Evolutionary conservation across 1,140 invertebrate genomes (phyloP), one percentile per base, ranked within the genome.

Genomic region (Listronotus oregonensis): DNA sequence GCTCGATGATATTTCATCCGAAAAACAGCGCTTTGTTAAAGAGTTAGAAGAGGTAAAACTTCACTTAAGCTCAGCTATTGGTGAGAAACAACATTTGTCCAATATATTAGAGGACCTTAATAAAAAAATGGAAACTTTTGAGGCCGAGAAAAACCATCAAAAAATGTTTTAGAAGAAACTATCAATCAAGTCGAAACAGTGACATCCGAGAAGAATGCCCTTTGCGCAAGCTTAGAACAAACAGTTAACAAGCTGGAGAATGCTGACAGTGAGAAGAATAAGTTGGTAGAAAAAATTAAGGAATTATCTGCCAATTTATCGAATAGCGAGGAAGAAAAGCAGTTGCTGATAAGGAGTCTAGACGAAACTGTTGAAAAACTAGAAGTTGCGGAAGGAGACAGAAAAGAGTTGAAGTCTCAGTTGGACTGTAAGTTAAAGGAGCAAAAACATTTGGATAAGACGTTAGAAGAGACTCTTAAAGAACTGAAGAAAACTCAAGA

Each of bases 401-500:
- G 57, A 39, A 18, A 55, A 39, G 32, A 54, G 18, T 15, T 51
- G 6, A 32, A 27, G 8, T 47, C 12, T 42, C 9, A 60, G 7
- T 12, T 37, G 34, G 34, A 37, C 8, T 37, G 34, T 37, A 12
- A 10, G 8, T 2, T 10, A 9, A 34, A 34, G 10, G 37, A 54
- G 54, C 6, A 39, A 34, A 18, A 63, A 43, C 14, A 15, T 14
- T 2, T n/a, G 8, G n/a, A 14, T 14, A 14, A 27, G 31, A 50
- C 44, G 1, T 44, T 52, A 14, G 12, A 43, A 11, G 32, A 34
- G 31, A 8, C 44, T 39, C 17, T 8, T 17, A 31, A 63, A 11
- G 54, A 62, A 6, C n/a, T 64, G 43, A n/a, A 43, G 32, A 39
- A 54, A 34, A 34, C 46, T 3, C 4, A 54, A 21, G 67, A 70